phyloP scores from a whole-genome alignment of 2,113 vertebrate species.

The Chascanopsetta lugubris region DNA sequence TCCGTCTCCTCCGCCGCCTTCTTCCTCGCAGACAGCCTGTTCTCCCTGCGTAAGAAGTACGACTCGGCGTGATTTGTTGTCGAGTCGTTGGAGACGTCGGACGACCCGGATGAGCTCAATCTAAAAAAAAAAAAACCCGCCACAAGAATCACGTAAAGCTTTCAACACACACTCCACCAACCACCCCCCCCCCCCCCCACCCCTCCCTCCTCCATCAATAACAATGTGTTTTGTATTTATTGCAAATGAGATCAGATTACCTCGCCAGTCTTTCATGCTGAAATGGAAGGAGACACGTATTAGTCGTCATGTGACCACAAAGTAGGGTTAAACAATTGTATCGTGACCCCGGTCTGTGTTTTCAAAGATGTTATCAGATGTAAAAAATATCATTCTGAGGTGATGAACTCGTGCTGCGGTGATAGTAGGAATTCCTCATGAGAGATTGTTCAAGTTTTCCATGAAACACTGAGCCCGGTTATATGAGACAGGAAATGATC shows the following conservation, averaged over 20 bases:
- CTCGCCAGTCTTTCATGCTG: conserved; percentile 90
- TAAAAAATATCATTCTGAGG: background rate
- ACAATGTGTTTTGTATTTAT: background rate
- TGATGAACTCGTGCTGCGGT: background rate
- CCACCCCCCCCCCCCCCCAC: no score
- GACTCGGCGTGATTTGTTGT: conserved; percentile 81
- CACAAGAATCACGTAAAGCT: background rate
- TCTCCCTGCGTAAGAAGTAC: conserved; percentile 84
- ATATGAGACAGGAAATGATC: conserved; percentile 63
- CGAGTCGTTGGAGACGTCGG: conserved; percentile 78
- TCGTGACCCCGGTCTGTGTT: background rate
- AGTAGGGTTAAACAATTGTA: background rate
- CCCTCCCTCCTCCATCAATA: no score
- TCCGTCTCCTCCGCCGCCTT: conserved; percentile 82
- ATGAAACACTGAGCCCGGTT: conserved; percentile 42
- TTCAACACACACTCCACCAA: background rate
- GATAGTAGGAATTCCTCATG: conserved; percentile 10
- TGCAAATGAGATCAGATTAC: conserved; percentile 75
- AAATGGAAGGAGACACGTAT: conserved; percentile 66
- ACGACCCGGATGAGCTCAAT: conserved; percentile 76
- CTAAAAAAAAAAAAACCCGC: no score
- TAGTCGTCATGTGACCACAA: conserved; percentile 12
- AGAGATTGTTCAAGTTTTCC: conserved; percentile 23
- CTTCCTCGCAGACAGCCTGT: conserved; percentile 83
- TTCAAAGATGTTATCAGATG: conserved; percentile 1